Percentiles rank a stretch among this genome's conserved stretches.
phyloP scores from a whole-genome alignment of 2,797 vertebrate genomes.

The Acanthurus leucopareius region DNA sequence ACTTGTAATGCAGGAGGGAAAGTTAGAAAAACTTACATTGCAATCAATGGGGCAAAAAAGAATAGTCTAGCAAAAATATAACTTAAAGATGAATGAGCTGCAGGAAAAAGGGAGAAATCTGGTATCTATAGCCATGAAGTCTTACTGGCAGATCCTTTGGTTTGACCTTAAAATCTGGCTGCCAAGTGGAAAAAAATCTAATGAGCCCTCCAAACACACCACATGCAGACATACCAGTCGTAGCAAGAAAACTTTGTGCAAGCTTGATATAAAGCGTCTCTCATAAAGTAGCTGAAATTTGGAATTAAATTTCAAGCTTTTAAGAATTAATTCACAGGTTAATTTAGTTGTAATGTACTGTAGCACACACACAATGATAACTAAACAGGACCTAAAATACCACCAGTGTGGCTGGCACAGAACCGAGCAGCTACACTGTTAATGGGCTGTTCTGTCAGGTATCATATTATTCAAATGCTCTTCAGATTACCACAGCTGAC shows the following conservation, averaged over 20 bases:
- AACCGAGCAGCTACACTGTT: not conserved
- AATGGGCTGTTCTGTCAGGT: slow-evolving; percentile 26
- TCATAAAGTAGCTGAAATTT: not conserved
- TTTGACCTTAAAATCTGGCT: slow-evolving; percentile 3
- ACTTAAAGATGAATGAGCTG: not conserved
- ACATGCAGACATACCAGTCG: not conserved
- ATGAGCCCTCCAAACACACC: slow-evolving; percentile 19
- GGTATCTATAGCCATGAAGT: not conserved
- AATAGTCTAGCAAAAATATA: not conserved
- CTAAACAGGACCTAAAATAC: not conserved
- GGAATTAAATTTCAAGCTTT: slow-evolving; percentile 1
- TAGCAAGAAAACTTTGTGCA: slow-evolving; percentile 7
- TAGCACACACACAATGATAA: not conserved
- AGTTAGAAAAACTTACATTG: not conserved
- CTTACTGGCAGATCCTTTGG: not conserved
- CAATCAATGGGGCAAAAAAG: not conserved
- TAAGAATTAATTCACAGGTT: slow-evolving; percentile 21
- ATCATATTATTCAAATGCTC: slow-evolving; percentile 47
- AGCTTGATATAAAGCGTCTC: slow-evolving; percentile 9
- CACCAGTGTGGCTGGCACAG: slow-evolving; percentile 8
- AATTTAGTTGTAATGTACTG: slow-evolving; percentile 3
- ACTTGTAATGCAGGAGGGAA: not conserved
- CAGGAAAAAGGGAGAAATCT: slow-evolving; percentile 1
- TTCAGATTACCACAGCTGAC: slow-evolving; percentile 13
- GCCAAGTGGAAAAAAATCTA: slow-evolving; percentile 13